phyloP scores from a whole-genome alignment of 1,140 invertebrate species.

The Drosophila ohnishii region DNA sequence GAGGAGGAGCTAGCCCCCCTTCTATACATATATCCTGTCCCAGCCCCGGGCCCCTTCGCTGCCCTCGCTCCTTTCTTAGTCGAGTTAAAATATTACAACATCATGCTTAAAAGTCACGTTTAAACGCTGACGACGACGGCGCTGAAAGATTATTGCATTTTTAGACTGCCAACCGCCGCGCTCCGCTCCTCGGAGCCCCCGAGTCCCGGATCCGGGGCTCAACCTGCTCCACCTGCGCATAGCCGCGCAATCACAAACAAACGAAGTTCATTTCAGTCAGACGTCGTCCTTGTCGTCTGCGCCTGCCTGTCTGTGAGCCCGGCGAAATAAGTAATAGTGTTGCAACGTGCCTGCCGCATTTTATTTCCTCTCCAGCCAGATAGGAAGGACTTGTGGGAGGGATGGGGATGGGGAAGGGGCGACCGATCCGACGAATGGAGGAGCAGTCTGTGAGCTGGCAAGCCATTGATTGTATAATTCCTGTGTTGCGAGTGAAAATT shows the following conservation, averaged over 20 bases:
- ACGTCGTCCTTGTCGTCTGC: constrained; percentile 55
- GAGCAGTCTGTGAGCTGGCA: constrained; percentile 22
- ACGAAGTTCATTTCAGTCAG: constrained; percentile 79
- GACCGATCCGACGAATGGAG: constrained; percentile 4
- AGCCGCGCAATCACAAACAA: constrained; percentile 70
- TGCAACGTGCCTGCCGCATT: constrained; percentile 81
- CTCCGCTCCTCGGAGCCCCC: background rate
- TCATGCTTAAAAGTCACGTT: constrained; percentile 81
- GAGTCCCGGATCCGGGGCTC: background rate
- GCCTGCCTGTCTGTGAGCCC: constrained; percentile 69
- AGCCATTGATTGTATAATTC: constrained; percentile 80
- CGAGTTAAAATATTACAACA: constrained; percentile 81
- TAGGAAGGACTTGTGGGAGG: constrained; percentile 1
- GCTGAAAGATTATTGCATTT: constrained; percentile 81
- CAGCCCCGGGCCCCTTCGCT: background rate
- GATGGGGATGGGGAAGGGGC: background rate
- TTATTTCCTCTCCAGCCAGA: constrained; percentile 69
- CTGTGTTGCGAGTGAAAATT: constrained; percentile 75
- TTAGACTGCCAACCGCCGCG: constrained; percentile 49
- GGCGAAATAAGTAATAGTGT: constrained; percentile 80
- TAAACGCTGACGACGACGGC: constrained; percentile 80
- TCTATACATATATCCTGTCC: background rate
- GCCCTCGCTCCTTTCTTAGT: constrained; percentile 56
- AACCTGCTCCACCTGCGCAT: constrained; percentile 47
- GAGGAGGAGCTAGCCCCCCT: constrained; percentile 32